phyloP scores from a whole-genome alignment of 2,888 invertebrate species.

The Malthinus flaveolus region DNA sequence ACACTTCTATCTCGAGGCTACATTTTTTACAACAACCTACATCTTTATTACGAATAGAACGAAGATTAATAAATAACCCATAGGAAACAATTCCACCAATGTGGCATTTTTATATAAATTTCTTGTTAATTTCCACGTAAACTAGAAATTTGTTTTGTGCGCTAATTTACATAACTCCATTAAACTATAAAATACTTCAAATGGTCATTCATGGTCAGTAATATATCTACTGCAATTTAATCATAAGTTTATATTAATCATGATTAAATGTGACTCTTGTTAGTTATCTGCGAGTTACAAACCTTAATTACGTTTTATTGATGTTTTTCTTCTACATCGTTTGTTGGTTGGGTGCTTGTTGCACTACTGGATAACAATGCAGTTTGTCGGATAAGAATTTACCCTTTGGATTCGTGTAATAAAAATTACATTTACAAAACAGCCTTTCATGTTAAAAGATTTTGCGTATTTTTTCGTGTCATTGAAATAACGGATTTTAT shows the following conservation, averaged over 20 bases:
- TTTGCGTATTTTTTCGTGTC: not conserved
- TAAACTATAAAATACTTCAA: no score
- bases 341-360: not conserved
- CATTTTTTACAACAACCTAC: conserved; percentile 1
- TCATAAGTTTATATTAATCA: not conserved
- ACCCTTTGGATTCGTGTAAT: no score
- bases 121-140: not conserved
- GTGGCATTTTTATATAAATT: no score
- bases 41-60: not conserved
- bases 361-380: not conserved
- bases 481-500: conserved; percentile 5
- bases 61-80: no score
- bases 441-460: not conserved
- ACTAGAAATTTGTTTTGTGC: not conserved
- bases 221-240: not conserved
- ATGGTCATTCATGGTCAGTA: no score
- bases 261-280: no score
- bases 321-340: not conserved
- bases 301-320: not conserved
- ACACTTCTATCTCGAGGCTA: conserved; percentile 1
- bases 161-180: no score
- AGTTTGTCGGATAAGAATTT: not conserved
- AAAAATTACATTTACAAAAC: not conserved
- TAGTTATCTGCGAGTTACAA: no score
- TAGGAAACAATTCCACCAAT: no score